phyloP scores from a whole-genome alignment of 2,888 invertebrate genomes.

The Drosophila paramelanica region DNA sequence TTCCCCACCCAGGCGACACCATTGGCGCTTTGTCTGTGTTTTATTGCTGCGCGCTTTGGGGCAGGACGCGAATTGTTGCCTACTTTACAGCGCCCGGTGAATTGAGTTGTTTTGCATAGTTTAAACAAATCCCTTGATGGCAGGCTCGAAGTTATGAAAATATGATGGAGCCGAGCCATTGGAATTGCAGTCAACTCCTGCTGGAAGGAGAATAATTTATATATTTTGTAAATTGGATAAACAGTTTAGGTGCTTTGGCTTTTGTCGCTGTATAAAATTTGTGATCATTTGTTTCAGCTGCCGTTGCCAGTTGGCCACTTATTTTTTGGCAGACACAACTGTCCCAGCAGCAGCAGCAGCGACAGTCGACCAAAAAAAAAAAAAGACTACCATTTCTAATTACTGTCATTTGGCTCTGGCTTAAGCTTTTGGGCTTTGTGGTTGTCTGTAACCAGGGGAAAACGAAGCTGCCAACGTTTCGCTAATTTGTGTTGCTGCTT shows the following conservation, averaged over 20 bases:
- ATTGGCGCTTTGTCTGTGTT: conserved; percentile 64
- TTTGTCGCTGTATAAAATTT: conserved; percentile 62
- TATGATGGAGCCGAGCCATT: conserved; percentile 44
- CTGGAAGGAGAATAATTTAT: conserved; percentile 67
- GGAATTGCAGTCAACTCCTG: conserved; percentile 22
- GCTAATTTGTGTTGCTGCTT: conserved; percentile 20
- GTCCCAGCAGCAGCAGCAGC: conserved; percentile 18
- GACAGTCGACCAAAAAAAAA: conserved; percentile 30
- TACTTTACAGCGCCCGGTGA: conserved; percentile 66
- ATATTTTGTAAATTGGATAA: conserved; percentile 62
- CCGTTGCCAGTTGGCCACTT: conserved; percentile 66
- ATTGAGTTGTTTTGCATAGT: conserved; percentile 77
- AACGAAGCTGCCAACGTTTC: conserved; percentile 36
- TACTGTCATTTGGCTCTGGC: conserved; percentile 74
- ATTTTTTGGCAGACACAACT: conserved; percentile 64
- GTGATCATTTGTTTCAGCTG: conserved; percentile 74
- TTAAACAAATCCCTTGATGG: conserved; percentile 66
- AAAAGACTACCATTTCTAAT: conserved; percentile 68
- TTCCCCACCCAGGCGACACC: conserved; percentile 25
- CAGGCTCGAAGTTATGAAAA: conserved; percentile 69
- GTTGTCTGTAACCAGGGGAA: conserved; percentile 31
- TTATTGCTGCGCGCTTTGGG: conserved; percentile 80
- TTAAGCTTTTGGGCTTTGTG: conserved; percentile 44
- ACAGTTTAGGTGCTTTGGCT: conserved; percentile 56
- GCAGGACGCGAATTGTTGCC: conserved; percentile 70